Conservation (phyloP, 2,888 invertebrate genomes). For the Epirrhoe alternata region DNA sequence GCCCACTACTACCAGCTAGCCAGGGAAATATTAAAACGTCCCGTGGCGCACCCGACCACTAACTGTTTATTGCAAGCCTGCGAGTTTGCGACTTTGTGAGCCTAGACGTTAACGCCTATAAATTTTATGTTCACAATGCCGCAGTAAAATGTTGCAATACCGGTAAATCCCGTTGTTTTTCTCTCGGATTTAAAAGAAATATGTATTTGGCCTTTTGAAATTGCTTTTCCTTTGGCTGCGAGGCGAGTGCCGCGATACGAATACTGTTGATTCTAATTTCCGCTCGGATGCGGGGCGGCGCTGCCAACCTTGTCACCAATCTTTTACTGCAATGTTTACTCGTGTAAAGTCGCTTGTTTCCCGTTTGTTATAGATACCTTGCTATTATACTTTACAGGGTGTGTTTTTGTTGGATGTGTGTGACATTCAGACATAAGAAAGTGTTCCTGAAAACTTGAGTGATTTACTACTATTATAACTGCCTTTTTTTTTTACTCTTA, state of each 20-base stretch:
- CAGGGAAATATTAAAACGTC: slow-evolving; percentile 71
- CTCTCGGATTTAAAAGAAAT: slow-evolving; percentile 63
- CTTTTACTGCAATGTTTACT: slow-evolving; percentile 35
- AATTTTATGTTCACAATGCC: slow-evolving; percentile 78
- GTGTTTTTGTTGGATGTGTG: neutral
- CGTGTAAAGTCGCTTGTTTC: slow-evolving; percentile 31
- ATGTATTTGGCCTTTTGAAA: slow-evolving; percentile 55
- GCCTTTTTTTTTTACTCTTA: neutral
- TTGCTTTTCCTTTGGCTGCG: slow-evolving; percentile 51
- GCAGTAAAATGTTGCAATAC: slow-evolving; percentile 79
- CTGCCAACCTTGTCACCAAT: slow-evolving; percentile 38
- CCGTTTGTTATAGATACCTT: slow-evolving; percentile 24
- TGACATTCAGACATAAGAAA: too few species aligned
- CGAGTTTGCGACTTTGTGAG: slow-evolving; percentile 65
- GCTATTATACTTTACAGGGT: slow-evolving; percentile 16
- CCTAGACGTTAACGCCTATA: slow-evolving; percentile 76
- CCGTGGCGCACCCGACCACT: slow-evolving; percentile 63
- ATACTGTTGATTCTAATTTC: slow-evolving; percentile 64
- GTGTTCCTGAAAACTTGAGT: too few species aligned
- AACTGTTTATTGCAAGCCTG: slow-evolving; percentile 73
- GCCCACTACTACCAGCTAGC: slow-evolving; percentile 27
- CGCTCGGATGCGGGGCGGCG: slow-evolving; percentile 60
- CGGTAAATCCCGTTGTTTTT: slow-evolving; percentile 73
- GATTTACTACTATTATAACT: too few species aligned
- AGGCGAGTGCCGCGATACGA: slow-evolving; percentile 43